Percentiles rank a stretch among this genome's conserved stretches.
Evolutionary conservation across 2,888 invertebrate species (phyloP).

Genomic region (Apocheima hispidaria): DNA sequence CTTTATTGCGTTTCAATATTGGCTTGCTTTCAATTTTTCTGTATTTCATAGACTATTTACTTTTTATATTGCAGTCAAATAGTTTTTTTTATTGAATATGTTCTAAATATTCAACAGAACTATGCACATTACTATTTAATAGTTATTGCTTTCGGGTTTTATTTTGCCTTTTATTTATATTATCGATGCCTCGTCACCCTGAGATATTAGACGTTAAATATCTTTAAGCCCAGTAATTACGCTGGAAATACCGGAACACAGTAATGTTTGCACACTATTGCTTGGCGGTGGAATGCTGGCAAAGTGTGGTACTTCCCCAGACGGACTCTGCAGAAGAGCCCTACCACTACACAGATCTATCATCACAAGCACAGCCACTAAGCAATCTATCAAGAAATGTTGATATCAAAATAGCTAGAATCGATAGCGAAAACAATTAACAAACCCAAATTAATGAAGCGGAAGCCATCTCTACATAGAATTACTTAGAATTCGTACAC

Average conservation of each 20-base stretch:
- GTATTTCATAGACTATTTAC: conserved; percentile 1
- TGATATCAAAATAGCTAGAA: conserved; percentile 48
- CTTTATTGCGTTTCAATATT: conserved; percentile 27
- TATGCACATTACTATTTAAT: background rate
- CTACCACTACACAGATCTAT: no score
- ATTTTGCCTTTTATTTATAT: background rate
- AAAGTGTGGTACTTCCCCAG: no score
- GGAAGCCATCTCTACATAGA: conserved; percentile 68
- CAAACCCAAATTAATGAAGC: conserved; percentile 67
- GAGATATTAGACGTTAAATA: no score
- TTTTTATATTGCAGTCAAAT: conserved; percentile 10
- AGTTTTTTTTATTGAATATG: conserved; percentile 3
- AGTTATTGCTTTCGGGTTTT: background rate
- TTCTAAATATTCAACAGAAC: conserved; percentile 9
- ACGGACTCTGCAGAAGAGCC: no score
- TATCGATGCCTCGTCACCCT: no score
- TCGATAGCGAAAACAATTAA: conserved; percentile 59
- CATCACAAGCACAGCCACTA: no score
- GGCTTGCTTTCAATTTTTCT: conserved; percentile 22
- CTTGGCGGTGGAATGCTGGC: no score
- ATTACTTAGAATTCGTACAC: conserved; percentile 76
- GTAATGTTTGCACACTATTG: no score
- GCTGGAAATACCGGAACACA: no score
- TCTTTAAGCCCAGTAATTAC: no score
- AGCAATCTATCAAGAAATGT: background rate